Base-by-base conservation (phyloP, 2,113 vertebrate species). In the Engystomops pustulosus region DNA sequence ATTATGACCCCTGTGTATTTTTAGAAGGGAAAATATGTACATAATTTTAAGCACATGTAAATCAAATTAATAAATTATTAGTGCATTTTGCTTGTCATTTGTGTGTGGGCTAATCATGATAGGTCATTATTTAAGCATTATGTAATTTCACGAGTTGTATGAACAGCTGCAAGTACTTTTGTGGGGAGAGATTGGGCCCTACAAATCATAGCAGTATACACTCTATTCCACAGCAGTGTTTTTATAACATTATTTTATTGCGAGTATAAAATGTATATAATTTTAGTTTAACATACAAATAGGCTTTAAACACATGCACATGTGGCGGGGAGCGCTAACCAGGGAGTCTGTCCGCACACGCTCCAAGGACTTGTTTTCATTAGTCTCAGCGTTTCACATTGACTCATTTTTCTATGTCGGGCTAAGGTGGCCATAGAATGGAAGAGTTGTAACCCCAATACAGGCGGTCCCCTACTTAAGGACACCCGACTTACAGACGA, bases 111-210 rank as follows among this genome's bases (percentile, higher is more conserved):
- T 93, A 91, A 91, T 92, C 75, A 11, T 90, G 89, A 90, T 90
- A 90, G 87, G 89, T 92, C 87, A 91, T 93, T 93, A 91, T 93
- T 93, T 91, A 91, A 91, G 90, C 87, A 90, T 91, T 91, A 90
- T 91, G 87, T 90, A 92, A 90, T 92, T 93, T 88, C 89, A 91
- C 88, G 91, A 89, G 82, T 89, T 92, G 90, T 92, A 87, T 90
- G 86, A 89, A 91, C 88, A 93, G 91, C 92, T 92, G 89, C 87
- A 91, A 91, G 88, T 92, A 88, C 88, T 94, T 67, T 93, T 91
- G 87, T 87, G 86, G 88, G 86, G 88, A 80, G 88, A 81, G 30
- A 78, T 53, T 79, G 70, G 44, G 65, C 70, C 67, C 76, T 84
- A 55, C 70, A 75, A 72, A 74, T 83, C 71, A 65, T 65, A 60